Base-by-base conservation (phyloP, 2,797 vertebrate genomes). In the Pelodytes ibericus region DNA sequence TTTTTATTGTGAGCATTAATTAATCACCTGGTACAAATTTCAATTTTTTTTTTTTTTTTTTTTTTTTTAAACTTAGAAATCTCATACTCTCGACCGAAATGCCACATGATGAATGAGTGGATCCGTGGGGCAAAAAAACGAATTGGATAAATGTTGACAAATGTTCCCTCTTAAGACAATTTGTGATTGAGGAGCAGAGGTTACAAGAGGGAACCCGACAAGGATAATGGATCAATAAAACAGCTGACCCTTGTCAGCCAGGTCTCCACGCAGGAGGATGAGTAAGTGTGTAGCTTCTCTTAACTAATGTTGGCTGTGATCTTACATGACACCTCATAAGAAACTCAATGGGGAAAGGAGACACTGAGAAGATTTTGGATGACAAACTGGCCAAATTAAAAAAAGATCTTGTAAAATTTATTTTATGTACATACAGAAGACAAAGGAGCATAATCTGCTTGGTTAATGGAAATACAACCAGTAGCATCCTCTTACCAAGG, bases 191-290 rank as follows among this genome's bases (percentile, higher is more conserved):
- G 49, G 36, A 53, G 24, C 33, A 57, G 59, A 71, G 67, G 60
- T 60, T 44, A 53, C 15, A 59, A 10, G 4, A 7, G 9, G 31
- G 31, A 44, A 33, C 33, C 67, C 36, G 4, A n/a, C 25, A 36
- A 62, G 68, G 60, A 71, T 65, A 59, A 31, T 33, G 26, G 41
- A 68, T 77, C 59, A 71, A 71, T 71, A 71, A 63, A 70, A 71
- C 39, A 7, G 47, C 24, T 65, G 75, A 77, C 75, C 75, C 68
- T 16, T 58, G 3, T 39, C 49, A 9, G 26, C n/a, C 7, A 44
- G 67, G 59, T 24, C 66, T 33, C 11, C 18, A 15, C 29, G n/a
- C 8, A 57, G 30, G 29, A 30, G 51, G 33, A 56, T 36, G 31
- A 51, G 20, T 58, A 15, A 74, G 27, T 16, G 8, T 59, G 72